These are phyloP conservation scores for Aythya baeri DNA, from an alignment of 2,113 vertebrate genomes.

Conservation along the genomic window DNA sequence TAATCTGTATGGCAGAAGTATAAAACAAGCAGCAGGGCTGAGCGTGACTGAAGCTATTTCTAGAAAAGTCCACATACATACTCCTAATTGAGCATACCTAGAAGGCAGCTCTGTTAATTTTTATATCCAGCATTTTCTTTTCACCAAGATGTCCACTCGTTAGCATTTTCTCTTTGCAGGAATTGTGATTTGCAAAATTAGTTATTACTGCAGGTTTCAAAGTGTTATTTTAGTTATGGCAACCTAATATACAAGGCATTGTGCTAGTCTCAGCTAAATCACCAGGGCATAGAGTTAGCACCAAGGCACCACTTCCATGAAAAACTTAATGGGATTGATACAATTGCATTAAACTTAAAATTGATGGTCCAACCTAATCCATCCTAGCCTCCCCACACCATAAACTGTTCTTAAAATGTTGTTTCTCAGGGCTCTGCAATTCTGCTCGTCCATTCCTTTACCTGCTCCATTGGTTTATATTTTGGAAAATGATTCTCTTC, in stretches of 20 bases:
- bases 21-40: not conserved
- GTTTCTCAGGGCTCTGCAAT: not conserved
- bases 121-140: not conserved
- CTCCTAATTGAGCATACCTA: conserved; percentile 18
- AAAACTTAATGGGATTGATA: not conserved
- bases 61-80: not conserved
- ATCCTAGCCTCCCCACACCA: not conserved
- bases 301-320: not conserved
- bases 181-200: not conserved
- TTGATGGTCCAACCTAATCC: not conserved
- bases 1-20: conserved; percentile 26
- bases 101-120: not conserved
- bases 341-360: not conserved
- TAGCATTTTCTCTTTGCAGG: not conserved
- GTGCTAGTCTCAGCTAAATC: not conserved
- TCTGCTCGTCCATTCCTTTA: not conserved
- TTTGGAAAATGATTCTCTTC: not conserved
- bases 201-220: not conserved
- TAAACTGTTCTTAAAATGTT: not conserved
- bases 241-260: not conserved
- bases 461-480: not conserved
- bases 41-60: not conserved
- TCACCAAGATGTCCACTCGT: not conserved
- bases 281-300: not conserved
- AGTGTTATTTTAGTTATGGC: not conserved